Evolutionary conservation across 2,797 vertebrate genomes (phyloP).

Genomic region (Acridotheres tristis): DNA sequence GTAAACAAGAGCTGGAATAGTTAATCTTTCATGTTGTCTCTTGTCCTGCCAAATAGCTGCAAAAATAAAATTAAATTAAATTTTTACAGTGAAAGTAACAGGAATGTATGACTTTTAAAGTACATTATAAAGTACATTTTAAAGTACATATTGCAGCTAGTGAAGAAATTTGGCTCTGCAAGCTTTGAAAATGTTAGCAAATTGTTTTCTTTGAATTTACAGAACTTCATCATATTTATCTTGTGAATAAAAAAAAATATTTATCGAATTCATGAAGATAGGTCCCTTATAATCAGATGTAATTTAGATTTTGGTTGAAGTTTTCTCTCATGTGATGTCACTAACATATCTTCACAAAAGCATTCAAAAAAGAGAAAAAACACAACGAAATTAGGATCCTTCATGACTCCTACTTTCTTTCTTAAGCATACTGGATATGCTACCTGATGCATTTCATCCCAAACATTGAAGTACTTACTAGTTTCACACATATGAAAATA

Average conservation of each 20-base stretch:
- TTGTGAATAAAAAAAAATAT: neutral
- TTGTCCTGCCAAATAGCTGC: neutral
- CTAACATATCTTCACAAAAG: neutral
- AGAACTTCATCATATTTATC: neutral
- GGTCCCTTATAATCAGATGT: neutral
- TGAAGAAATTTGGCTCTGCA: neutral
- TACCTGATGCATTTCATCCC: neutral
- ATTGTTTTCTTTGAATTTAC: neutral
- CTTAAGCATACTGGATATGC: neutral
- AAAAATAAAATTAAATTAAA: neutral
- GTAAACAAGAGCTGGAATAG: conserved; percentile 70
- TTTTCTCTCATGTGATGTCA: neutral
- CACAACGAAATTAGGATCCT: neutral
- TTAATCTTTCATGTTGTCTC: neutral
- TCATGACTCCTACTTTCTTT: neutral
- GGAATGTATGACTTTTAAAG: neutral
- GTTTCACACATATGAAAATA: neutral
- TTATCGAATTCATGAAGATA: neutral
- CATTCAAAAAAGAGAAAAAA: neutral
- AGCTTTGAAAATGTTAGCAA: neutral
- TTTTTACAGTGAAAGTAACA: neutral
- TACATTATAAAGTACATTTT: too few species aligned
- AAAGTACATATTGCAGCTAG: neutral
- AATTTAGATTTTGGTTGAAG: neutral
- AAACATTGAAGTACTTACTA: neutral